Base-by-base conservation (phyloP, 2,888 invertebrate genomes). In the Tortricodes alternella region DNA sequence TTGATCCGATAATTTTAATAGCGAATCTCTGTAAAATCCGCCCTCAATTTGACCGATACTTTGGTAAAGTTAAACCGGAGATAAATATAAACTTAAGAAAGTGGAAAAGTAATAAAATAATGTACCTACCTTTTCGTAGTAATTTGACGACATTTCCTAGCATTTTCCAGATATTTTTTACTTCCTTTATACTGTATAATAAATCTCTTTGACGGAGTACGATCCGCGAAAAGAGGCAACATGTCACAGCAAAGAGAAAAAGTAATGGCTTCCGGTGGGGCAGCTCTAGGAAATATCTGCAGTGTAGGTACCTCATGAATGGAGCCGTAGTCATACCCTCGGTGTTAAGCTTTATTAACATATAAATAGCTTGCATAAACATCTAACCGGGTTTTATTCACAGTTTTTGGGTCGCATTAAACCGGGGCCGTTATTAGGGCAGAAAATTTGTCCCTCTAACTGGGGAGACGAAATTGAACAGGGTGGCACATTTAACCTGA, bases 231-330 rank as follows among this genome's bases (percentile, higher is more conserved):
- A 68, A 69, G 53, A 63, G 62, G 65, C 60, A 66, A 65, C 62
- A 50, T 51, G 29, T 61, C 60, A 52, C 24, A 29, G 58, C 63
- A 59, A 63, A 41, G 58, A 60, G 58, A 62, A 60, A 65, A 63
- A 62, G 61, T 67, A 71, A 69, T 66, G 61, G 68, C 52, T 70
- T 68, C 58, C 61, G 63, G 62, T 53, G 46, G n/a, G 44, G 37
- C 39, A 52, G 62, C 48, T 53, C 56, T 56, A 50, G 51, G 61
- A 62, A 63, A 63, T 64, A 49, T 64, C 61, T 55, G 61, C 55
- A 53, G 19, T 59, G 48, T n/a, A n/a, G n/a, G n/a, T n/a, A n/a
- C 35, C 49, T 43, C 29, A 21, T 48, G 55, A 60, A 53, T 55
- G 57, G 35, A 38, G 27, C 13, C 35, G 37, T 48, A 35, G 50